Conservation (phyloP, 1,140 invertebrate genomes). For the Neoseiulus cucumeris region DNA sequence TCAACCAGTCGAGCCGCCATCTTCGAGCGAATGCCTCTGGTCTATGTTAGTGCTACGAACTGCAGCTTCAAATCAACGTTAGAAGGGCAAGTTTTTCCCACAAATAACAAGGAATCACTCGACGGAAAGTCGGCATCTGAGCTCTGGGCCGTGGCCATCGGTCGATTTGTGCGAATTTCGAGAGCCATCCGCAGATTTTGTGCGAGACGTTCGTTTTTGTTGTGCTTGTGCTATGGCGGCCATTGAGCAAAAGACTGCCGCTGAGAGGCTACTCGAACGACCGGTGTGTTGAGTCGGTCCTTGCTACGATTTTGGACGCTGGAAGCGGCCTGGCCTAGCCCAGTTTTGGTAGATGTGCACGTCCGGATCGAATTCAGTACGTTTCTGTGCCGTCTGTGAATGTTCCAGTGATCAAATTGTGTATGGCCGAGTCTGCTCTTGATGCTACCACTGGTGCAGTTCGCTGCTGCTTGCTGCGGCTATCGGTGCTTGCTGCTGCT, state of each 20-base stretch:
- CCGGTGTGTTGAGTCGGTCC: neutral
- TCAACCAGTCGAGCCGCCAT: slow-evolving; percentile 8
- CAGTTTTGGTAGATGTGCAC: too few relatives aligned
- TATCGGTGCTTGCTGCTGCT: too few relatives aligned
- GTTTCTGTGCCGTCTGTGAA: too few relatives aligned
- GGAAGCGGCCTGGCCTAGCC: too few relatives aligned
- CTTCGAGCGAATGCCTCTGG: slow-evolving; percentile 5
- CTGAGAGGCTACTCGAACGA: neutral
- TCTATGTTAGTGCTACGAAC: slow-evolving; percentile 10
- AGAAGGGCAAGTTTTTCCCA: slow-evolving; percentile 1
- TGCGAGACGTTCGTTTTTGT: neutral
- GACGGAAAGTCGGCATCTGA: neutral
- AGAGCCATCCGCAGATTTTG: neutral
- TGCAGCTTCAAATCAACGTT: slow-evolving; percentile 11
- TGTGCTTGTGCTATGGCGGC: neutral
- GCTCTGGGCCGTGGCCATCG: neutral
- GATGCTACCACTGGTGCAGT: too few relatives aligned
- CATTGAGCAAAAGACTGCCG: neutral
- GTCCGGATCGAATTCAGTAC: too few relatives aligned
- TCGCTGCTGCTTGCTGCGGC: too few relatives aligned
- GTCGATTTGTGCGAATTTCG: neutral
- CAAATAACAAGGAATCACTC: neutral
- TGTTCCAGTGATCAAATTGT: too few relatives aligned
- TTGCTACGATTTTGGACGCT: too few relatives aligned
- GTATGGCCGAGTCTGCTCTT: too few relatives aligned